These are phyloP conservation scores for Scartelaos histophorus DNA, from an alignment of 2,113 vertebrate species.

Conservation along the genomic window DNA sequence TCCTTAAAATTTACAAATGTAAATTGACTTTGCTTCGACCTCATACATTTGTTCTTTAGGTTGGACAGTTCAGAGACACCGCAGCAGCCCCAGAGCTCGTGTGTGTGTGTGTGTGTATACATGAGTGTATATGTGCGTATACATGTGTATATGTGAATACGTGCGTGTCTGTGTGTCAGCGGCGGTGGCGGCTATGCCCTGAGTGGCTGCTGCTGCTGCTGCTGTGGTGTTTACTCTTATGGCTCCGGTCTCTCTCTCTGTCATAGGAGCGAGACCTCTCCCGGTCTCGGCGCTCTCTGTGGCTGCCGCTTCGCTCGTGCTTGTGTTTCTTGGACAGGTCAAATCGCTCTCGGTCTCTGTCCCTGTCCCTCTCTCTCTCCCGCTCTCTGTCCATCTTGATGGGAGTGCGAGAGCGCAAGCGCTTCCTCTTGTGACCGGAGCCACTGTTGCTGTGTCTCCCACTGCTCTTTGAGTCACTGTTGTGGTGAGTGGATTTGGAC, in stretches of 20 bases:
- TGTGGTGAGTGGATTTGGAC: slow-evolving; percentile 88
- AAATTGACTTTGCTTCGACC: not conserved
- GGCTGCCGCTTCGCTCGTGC: slow-evolving; percentile 83
- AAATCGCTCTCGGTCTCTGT: slow-evolving; percentile 81
- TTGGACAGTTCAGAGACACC: slow-evolving; percentile 7
- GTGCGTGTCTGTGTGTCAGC: slow-evolving; percentile 75
- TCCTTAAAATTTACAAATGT: not conserved
- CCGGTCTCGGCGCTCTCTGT: slow-evolving; percentile 86
- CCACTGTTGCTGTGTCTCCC: slow-evolving; percentile 79
- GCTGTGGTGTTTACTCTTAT: slow-evolving; percentile 94
- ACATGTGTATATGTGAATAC: not conserved
- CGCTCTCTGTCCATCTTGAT: slow-evolving; percentile 86
- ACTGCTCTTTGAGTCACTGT: slow-evolving; percentile 84
- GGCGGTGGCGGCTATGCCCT: slow-evolving; percentile 89
- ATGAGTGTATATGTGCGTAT: too few species aligned
- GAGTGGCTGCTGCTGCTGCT: slow-evolving; percentile 84
- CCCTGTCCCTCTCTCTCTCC: slow-evolving; percentile 80
- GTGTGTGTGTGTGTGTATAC: not conserved
- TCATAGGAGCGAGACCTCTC: slow-evolving; percentile 92
- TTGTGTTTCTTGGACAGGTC: slow-evolving; percentile 92
- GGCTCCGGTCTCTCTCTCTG: slow-evolving; percentile 85
- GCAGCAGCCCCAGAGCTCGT: slow-evolving; percentile 26
- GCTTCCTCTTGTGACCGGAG: slow-evolving; percentile 91
- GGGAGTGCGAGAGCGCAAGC: slow-evolving; percentile 81
- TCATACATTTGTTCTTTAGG: not conserved